These are phyloP conservation scores for Lepeophtheirus nordmannii DNA, from an alignment of 2,888 invertebrate species.

Conservation along the genomic window DNA sequence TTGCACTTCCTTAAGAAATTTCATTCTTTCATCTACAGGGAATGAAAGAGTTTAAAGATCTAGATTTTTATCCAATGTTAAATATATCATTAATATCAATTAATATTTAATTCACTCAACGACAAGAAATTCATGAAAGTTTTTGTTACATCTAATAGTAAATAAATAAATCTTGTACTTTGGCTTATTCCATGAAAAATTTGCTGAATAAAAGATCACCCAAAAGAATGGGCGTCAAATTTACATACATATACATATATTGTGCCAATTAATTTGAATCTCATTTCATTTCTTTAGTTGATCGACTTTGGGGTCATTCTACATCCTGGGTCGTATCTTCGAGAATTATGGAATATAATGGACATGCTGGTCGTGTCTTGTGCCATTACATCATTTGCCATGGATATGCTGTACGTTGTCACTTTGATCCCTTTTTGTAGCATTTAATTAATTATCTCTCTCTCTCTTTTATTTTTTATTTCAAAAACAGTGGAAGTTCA, in stretches of 20 bases:
- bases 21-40: no score
- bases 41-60: no score
- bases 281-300: conserved; percentile 4
- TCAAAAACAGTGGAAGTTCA: conserved; percentile 48
- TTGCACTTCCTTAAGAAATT: no score
- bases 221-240: not conserved
- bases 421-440: not conserved
- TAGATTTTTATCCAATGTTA: no score
- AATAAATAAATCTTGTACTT: no score
- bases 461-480: not conserved
- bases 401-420: conserved; percentile 33
- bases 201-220: no score
- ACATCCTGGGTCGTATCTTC: conserved; percentile 91
- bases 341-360: conserved; percentile 98
- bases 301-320: conserved; percentile 36
- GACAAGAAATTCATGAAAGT: no score
- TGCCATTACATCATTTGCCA: conserved; percentile 92
- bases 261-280: not conserved
- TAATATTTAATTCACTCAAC: no score
- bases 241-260: no score
- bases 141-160: no score
- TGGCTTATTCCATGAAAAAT: no score
- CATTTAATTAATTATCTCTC: not conserved
- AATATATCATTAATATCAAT: no score
- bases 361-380: conserved; percentile 98